phyloP scores from a whole-genome alignment of 2,888 invertebrate genomes.

The Chloroclystis v-ata region DNA sequence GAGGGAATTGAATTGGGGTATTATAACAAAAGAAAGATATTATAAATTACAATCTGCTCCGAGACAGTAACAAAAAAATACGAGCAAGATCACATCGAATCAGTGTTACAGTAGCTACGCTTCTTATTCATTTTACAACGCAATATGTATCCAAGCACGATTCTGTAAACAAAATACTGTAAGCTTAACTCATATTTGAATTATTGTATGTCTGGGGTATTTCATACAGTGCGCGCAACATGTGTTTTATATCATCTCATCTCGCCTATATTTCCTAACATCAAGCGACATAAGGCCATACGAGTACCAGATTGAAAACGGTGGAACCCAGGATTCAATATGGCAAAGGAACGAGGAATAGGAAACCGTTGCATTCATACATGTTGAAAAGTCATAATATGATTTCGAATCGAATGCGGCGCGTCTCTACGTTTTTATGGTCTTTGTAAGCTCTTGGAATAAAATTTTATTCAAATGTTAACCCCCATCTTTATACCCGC shows the following conservation, averaged over 20 bases:
- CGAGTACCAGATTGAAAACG: constrained; percentile 63
- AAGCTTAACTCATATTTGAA: constrained; percentile 64
- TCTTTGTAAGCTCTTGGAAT: constrained; percentile 49
- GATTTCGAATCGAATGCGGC: constrained; percentile 65
- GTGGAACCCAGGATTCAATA: constrained; percentile 65
- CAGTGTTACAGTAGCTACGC: constrained; percentile 38
- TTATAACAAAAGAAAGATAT: constrained; percentile 6
- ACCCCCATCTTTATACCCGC: constrained; percentile 34
- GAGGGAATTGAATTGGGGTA: constrained; percentile 26
- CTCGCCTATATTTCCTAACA: constrained; percentile 55
- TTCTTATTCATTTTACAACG: not conserved
- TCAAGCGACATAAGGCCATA: constrained; percentile 45
- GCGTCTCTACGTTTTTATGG: constrained; percentile 56
- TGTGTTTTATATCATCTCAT: constrained; percentile 66
- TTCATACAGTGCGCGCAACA: constrained; percentile 58
- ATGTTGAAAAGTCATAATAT: constrained; percentile 70
- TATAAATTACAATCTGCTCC: constrained; percentile 1
- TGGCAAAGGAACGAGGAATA: constrained; percentile 58
- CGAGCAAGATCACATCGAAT: constrained; percentile 7
- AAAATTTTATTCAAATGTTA: constrained; percentile 53
- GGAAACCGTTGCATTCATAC: constrained; percentile 64
- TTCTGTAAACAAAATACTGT: constrained; percentile 46
- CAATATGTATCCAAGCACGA: constrained; percentile 5
- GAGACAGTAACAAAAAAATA: not conserved
- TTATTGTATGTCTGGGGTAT: constrained; percentile 55